Evolutionary conservation across 1,140 invertebrate species (phyloP).

Genomic region (Lepidurus apus): DNA sequence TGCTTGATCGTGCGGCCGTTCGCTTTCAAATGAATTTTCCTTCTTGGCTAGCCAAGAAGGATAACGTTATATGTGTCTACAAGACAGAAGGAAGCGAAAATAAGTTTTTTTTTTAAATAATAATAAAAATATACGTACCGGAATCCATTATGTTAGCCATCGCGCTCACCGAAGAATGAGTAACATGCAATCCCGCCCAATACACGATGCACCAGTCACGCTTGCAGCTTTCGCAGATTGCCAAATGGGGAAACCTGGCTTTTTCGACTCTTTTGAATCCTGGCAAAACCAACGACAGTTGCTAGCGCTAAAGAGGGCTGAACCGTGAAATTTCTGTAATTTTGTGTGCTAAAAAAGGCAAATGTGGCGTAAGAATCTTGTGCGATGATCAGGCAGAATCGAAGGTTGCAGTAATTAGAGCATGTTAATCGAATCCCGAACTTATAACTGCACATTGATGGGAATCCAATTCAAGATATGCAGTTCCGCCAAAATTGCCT

Average conservation of each 20-base stretch:
- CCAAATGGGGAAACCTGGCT: no score
- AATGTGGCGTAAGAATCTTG: not conserved
- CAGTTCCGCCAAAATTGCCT: conserved; percentile 1
- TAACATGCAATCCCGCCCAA: not conserved
- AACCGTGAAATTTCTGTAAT: not conserved
- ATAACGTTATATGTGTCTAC: not conserved
- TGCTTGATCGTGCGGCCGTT: not conserved
- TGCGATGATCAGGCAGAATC: not conserved
- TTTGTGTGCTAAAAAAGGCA: not conserved
- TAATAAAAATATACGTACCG: not conserved
- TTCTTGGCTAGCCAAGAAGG: not conserved
- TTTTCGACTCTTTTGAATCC: no score
- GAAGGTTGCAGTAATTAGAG: not conserved
- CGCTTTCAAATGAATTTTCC: not conserved
- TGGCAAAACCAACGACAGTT: not conserved
- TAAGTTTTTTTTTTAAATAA: not conserved
- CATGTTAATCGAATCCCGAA: not conserved
- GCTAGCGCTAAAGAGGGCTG: not conserved
- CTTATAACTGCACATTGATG: not conserved
- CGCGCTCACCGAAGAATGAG: not conserved
- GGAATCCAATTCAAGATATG: not conserved
- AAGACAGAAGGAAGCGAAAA: not conserved
- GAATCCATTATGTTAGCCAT: no score
- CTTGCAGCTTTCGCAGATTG: not conserved
- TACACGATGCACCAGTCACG: not conserved